Evolutionary conservation across 1,140 invertebrate genomes (phyloP).

Genomic region (Musca domestica): DNA sequence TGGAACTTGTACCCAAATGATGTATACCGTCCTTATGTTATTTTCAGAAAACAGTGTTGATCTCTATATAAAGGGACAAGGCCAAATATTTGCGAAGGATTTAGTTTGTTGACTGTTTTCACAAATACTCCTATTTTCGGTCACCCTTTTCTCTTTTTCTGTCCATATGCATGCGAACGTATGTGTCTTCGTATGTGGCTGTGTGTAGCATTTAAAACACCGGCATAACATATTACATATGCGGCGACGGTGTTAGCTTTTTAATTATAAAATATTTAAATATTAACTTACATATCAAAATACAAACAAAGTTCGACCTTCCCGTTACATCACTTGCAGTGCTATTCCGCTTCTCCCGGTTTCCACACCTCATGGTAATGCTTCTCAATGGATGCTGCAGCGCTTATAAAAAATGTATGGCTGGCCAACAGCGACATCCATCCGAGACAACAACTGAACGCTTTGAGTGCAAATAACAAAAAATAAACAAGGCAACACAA

Average conservation of each 20-base stretch:
- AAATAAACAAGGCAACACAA: background rate
- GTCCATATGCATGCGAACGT: background rate
- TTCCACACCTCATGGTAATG: background rate
- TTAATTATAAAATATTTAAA: slow-evolving; percentile 55
- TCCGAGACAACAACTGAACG: no score
- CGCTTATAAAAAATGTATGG: no score
- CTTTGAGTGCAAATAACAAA: background rate
- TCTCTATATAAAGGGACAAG: slow-evolving; percentile 30
- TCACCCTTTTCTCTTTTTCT: no score
- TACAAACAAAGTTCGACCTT: background rate
- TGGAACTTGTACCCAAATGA: no score
- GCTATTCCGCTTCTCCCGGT: background rate
- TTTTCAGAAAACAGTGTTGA: no score
- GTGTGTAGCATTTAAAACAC: slow-evolving; percentile 32
- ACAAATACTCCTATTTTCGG: slow-evolving; percentile 25
- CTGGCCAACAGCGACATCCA: no score
- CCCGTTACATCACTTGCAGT: background rate
- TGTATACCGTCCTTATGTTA: no score
- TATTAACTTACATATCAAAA: slow-evolving; percentile 50
- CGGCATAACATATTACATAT: slow-evolving; percentile 25
- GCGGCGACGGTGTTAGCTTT: slow-evolving; percentile 53
- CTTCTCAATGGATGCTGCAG: background rate
- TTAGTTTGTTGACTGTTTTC: slow-evolving; percentile 54
- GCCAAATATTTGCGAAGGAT: slow-evolving; percentile 54
- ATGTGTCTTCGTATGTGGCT: background rate